Base-by-base conservation (phyloP, 1,140 invertebrate genomes). In the Thrips palmi region DNA sequence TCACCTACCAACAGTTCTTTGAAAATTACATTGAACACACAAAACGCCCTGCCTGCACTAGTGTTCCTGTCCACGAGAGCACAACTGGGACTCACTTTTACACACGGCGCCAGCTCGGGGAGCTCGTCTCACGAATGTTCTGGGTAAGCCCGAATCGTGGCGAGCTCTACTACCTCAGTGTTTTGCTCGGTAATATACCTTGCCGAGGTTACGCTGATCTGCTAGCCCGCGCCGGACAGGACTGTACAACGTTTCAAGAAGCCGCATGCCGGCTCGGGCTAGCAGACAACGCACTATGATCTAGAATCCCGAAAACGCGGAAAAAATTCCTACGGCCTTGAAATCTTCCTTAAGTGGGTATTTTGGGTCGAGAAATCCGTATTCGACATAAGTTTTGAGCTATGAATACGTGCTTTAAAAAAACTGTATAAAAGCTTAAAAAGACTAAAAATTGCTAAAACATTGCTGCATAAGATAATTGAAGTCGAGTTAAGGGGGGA, bases 191-290 rank as follows among this genome's bases (percentile, higher is more conserved):
- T 8, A n/a, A n/a, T 27, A 8, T 7, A 27, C n/a, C 30, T 17
- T 10, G 30, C 12, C 30, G 30, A 32, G 12, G 30, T 8, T 32
- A 32, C 18, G 6, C 8, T 20, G 35, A 37, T 22, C 35, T 37
- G 14, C 14, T 37, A n/a, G 3, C 35, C 3, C 14, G 20, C 11
- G 35, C 20, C 15, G 35, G 35, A 8, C 3, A 18, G 6, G 35
- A 27, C 3, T 29, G 35, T 22, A 11, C 4, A 12, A 20, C 19
- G 10, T 37, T 37, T 37, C 35, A 37, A 23, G 35, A 37, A 29
- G 35, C 25, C 3, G 35, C 35, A 24, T 23, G 35, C 2, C 4
- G 5, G 17, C 18, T 37, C 12, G 35, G 35, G 14, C 18, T 37
- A 22, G 22, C 14, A 22, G 11, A 4, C 11, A 23, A 37, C 6